These are phyloP conservation scores for Microtus richardsoni DNA, from an alignment of 2,113 vertebrate genomes.

Conservation along the genomic window DNA sequence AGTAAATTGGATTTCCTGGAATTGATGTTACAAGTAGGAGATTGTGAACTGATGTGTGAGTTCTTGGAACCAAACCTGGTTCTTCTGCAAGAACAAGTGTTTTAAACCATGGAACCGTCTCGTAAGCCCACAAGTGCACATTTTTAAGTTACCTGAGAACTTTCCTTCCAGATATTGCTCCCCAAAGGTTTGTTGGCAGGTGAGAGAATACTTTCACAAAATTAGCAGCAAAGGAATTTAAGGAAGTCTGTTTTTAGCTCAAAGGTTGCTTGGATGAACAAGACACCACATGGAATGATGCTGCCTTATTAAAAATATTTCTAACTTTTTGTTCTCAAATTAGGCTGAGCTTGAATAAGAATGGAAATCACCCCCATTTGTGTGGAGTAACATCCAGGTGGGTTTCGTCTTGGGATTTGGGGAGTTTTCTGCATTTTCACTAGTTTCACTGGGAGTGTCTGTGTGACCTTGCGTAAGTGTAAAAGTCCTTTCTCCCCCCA, in stretches of 20 bases:
- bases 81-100: neutral
- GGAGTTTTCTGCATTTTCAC: neutral
- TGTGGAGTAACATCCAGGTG: accelerated
- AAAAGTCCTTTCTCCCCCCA: accelerated
- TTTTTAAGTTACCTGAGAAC: neutral
- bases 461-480: neutral
- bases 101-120: neutral
- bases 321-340: neutral
- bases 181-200: neutral
- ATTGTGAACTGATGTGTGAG: neutral
- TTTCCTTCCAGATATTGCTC: neutral
- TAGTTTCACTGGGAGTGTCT: neutral
- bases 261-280: conserved; percentile 3
- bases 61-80: neutral
- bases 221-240: neutral
- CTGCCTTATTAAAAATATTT: neutral
- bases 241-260: conserved; percentile 30
- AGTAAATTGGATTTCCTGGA: neutral
- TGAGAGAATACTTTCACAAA: conserved; percentile 19
- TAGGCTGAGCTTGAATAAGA: neutral
- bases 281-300: neutral
- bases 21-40: neutral
- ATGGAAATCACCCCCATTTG: neutral
- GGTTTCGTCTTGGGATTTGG: neutral
- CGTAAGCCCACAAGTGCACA: neutral